Conservation (phyloP, 1,140 invertebrate species). For the Bursaphelenchus mucronatus region DNA sequence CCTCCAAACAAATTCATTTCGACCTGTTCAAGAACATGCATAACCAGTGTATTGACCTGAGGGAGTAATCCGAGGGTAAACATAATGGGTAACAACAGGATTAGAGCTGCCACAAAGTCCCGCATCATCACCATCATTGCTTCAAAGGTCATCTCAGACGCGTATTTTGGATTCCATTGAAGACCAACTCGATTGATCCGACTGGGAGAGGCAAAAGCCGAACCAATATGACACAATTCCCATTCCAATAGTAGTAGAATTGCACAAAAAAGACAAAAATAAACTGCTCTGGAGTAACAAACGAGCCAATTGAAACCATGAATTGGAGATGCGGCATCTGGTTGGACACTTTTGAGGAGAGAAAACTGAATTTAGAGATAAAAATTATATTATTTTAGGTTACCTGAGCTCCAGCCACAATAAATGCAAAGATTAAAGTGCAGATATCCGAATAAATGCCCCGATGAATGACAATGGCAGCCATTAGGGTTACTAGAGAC, state of each 20-base stretch:
- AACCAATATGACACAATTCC: slow-evolving; percentile 48
- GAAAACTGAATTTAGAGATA: slow-evolving; percentile 72
- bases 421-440: slow-evolving; percentile 89
- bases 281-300: slow-evolving; percentile 79
- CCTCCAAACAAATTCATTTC: slow-evolving; percentile 97
- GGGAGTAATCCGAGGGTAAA: slow-evolving; percentile 65
- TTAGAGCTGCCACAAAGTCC: slow-evolving; percentile 61
- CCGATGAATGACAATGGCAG: slow-evolving; percentile 75
- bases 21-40: slow-evolving; percentile 89
- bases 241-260: slow-evolving; percentile 71
- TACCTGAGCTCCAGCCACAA: slow-evolving; percentile 73
- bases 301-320: slow-evolving; percentile 90
- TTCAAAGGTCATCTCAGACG: slow-evolving; percentile 2
- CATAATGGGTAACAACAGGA: slow-evolving; percentile 63
- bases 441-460: slow-evolving; percentile 85
- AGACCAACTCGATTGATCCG: not conserved
- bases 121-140: slow-evolving; percentile 38
- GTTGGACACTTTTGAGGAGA: slow-evolving; percentile 93
- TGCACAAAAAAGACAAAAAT: slow-evolving; percentile 81
- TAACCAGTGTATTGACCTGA: slow-evolving; percentile 91
- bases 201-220: slow-evolving; percentile 14
- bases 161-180: slow-evolving; percentile 19
- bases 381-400: slow-evolving; percentile 9
- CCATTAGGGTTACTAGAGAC: slow-evolving; percentile 77
- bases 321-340: slow-evolving; percentile 92